Percentiles rank a stretch among this genome's conserved stretches.
These are phyloP conservation scores for Excalfactoria chinensis DNA, from an alignment of 2,113 vertebrate genomes.

Conservation along the genomic window DNA sequence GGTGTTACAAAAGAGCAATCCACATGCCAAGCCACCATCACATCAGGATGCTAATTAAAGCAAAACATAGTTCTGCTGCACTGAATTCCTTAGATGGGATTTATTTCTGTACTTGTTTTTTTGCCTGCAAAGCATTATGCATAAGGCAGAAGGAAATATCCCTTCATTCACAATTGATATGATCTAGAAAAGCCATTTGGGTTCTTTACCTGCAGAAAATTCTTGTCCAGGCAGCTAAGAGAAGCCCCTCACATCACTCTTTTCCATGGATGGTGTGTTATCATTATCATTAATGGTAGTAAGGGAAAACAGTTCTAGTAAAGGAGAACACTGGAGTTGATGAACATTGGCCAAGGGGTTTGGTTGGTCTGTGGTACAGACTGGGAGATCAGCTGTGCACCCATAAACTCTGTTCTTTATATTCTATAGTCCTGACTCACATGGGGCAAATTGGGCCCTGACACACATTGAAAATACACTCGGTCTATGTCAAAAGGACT, in stretches of 20 bases:
- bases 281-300: neutral
- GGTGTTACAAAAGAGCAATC: constrained; percentile 10
- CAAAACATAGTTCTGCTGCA: constrained; percentile 14
- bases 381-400: neutral
- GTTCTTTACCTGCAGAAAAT: neutral
- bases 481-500: neutral
- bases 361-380: neutral
- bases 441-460: neutral
- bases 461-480: neutral
- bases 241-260: neutral
- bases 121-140: neutral
- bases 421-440: neutral
- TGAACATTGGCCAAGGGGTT: neutral
- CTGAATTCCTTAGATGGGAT: neutral
- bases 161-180: neutral
- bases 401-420: neutral
- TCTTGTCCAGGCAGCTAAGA: neutral
- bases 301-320: neutral
- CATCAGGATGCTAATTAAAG: constrained; percentile 61
- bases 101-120: neutral
- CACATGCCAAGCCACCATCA: neutral
- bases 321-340: neutral
- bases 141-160: neutral
- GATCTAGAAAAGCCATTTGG: neutral
- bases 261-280: neutral